Evolutionary conservation across 1,140 invertebrate genomes (phyloP), one percentile per base, ranked within the genome.

Genomic region (Andricus grossulariae): DNA sequence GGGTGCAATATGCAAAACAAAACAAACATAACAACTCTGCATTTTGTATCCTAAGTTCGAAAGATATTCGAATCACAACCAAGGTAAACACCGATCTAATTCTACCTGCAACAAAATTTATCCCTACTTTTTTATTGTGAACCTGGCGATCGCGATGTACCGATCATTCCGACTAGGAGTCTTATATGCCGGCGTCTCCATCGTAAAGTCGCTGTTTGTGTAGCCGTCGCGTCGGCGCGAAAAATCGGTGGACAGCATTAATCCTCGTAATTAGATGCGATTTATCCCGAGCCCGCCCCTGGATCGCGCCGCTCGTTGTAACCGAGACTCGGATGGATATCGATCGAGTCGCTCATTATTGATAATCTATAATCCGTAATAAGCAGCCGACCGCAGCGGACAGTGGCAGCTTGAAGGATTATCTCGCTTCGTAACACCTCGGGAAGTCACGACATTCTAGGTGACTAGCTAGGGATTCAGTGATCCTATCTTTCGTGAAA

Each of bases 341-440:
- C 79, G 82, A 82, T 82, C 77, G 79, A 77, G 79, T 70, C 84
- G 83, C 86, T 89, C 87, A 89, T 90, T 89, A 90, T 90, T 90
- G 89, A 90, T 90, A 90, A 90, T 90, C 88, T 88, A 88, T 90
- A 90, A 88, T 88, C 86, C 84, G 81, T 88, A 89, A 90, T 88
- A 90, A 89, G 82, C 83, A 75, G 60, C 72, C 82, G 79, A 78
- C 72, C 77, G 52, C 80, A 75, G 60, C 60, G 75, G 77, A 86
- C 87, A 78, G 86, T 87, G 88, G 87, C 88, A 89, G 86, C 80
- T 86, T 89, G 87, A 88, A 84, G 82, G 84, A 90, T 89, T 82
- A 83, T 80, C 79, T 72, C 32, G 71, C 55, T 71, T 21, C 73
- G 82, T 73, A 81, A 83, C 82, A 84, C 82, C 82, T 84, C 73